Conservation (phyloP, 2,113 vertebrate genomes). For the Lathamus discolor region DNA sequence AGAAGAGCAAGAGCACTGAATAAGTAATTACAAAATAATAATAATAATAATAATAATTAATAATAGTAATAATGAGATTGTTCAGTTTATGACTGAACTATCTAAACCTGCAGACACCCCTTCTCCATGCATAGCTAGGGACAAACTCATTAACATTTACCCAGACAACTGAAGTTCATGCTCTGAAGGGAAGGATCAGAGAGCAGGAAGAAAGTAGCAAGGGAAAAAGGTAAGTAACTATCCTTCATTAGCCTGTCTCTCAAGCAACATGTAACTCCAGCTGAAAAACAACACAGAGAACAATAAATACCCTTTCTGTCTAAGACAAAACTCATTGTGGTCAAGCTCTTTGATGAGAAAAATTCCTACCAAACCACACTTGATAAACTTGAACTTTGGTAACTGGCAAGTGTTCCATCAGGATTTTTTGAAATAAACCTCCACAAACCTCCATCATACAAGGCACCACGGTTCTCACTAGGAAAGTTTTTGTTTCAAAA, state of each 20-base stretch:
- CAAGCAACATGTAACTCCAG: neutral
- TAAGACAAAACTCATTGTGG: neutral
- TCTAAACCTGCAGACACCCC: neutral
- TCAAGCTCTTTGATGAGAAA: neutral
- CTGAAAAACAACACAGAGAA: neutral
- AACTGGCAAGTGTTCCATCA: neutral
- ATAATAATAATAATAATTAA: neutral
- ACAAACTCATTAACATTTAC: neutral
- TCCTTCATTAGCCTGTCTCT: neutral
- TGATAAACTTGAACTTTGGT: slow-evolving; percentile 4
- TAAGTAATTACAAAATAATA: neutral
- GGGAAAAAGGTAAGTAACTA: neutral
- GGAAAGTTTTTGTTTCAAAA: neutral
- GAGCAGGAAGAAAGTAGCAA: neutral
- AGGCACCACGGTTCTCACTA: neutral
- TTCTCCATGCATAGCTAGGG: neutral
- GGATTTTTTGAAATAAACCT: neutral
- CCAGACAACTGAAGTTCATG: neutral
- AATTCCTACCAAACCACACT: neutral
- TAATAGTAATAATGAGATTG: neutral
- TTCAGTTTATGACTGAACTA: neutral
- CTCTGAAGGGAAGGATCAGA: neutral
- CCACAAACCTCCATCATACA: neutral
- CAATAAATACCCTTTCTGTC: neutral
- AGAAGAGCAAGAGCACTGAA: neutral